Base-by-base conservation (phyloP, 1,140 invertebrate species). In the Lutraria rhynchaena region DNA sequence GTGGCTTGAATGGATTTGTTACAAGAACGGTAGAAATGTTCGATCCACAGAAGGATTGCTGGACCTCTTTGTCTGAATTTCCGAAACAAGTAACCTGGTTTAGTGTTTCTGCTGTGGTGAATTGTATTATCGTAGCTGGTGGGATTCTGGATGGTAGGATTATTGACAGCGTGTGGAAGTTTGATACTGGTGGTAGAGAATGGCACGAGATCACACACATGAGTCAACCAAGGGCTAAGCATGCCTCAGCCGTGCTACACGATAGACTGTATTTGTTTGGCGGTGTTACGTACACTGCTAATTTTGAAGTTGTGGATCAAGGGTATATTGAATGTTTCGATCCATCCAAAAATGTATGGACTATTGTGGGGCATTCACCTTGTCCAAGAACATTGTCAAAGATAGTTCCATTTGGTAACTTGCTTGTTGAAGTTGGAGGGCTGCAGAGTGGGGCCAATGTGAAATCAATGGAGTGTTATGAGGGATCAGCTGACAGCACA, bases 381-480 rank as follows among this genome's bases (percentile, higher is more conserved):
- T 89, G 89, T 81, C 91, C 91, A 11, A 82, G 91, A 55, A 88
- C 86, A 75, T 82, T 89, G 31, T 91, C 90, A 0, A 84, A 85
- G 27, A 81, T 92, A 22, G 89, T 92, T 41, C 84, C 87, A 1
- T 88, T 86, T 76, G 87, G 86, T 61, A 86, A 90, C 44, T 87
- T 84, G 11, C 82, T 92, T 11, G 84, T 92, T 3, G 91, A 92
- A 69, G 87, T 92, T 37, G 91, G 91, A 9, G 91, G 91, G 0
- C 67, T 89, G 27, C 89, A 90, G 81, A 86, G 85, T 17, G 89
- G 83, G 5, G 88, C 85, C 13, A 86, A 85, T 17, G 88, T 89
- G 2, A 89, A 91, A 65, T 90, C 90, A 31, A 90, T 92, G 85
- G 90, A 90, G 74, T 91, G 87, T 69, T 92, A 92, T 67, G 61